phyloP scores from a whole-genome alignment of 2,888 invertebrate genomes.

The Chaetogeoica ovagalla region DNA sequence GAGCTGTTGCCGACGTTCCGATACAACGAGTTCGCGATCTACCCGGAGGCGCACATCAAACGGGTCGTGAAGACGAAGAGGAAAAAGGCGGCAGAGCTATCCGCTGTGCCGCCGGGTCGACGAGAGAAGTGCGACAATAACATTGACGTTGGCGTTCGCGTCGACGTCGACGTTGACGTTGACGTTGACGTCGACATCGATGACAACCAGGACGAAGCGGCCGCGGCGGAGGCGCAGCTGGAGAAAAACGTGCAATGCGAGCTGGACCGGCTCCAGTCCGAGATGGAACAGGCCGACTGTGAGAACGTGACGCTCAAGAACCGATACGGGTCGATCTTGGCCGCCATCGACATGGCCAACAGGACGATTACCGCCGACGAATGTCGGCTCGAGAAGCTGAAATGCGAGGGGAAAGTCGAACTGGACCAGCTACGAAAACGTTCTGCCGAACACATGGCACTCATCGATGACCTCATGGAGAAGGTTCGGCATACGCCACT shows the following conservation, averaged over 20 bases:
- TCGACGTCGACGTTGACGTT: background rate
- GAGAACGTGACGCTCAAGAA: conserved; percentile 14
- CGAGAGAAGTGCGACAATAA: background rate
- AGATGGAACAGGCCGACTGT: conserved; percentile 32
- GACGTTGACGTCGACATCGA: background rate
- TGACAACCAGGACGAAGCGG: too few relatives aligned
- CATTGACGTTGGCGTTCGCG: background rate
- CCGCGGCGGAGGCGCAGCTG: background rate
- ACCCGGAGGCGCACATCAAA: conserved; percentile 6
- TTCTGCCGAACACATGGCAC: background rate
- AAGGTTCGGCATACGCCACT: background rate
- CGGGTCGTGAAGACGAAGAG: background rate
- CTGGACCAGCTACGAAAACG: background rate
- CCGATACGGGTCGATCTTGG: background rate
- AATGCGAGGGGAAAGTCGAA: background rate
- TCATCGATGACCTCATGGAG: conserved; percentile 9
- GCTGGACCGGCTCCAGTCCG: conserved; percentile 33
- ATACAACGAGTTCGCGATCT: background rate
- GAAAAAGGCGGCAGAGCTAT: too few relatives aligned
- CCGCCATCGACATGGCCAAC: conserved; percentile 7
- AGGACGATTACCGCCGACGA: background rate
- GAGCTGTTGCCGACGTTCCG: conserved; percentile 27
- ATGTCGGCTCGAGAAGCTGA: background rate
- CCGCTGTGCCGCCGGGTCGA: background rate
- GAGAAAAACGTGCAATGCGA: conserved; percentile 17